phyloP scores from a whole-genome alignment of 2,113 vertebrate genomes.

The Ceyx cyanopectus region DNA sequence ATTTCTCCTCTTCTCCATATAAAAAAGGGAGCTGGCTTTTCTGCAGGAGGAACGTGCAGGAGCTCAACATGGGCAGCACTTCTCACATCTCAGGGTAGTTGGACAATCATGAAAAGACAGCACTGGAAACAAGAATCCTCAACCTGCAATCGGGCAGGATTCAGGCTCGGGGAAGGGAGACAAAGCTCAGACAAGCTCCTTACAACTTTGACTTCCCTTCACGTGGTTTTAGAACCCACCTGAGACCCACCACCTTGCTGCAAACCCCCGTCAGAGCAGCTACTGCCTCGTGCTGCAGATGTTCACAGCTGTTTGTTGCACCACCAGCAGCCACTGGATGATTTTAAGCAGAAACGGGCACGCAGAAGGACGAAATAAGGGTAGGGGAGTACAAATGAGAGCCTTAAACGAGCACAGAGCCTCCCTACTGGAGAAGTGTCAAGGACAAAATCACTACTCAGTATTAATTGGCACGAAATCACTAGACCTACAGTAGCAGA shows the following conservation, averaged over 20 bases:
- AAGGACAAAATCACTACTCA: neutral
- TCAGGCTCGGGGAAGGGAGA: neutral
- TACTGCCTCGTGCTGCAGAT: neutral
- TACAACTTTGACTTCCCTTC: neutral
- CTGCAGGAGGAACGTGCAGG: fast-evolving
- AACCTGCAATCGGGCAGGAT: neutral
- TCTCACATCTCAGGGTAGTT: neutral
- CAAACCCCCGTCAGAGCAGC: neutral
- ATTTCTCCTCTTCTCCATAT: neutral
- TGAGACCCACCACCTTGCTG: neutral
- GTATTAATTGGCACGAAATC: neutral
- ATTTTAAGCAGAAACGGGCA: neutral
- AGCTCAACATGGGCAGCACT: neutral
- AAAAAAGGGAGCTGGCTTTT: neutral
- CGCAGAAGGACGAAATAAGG: neutral
- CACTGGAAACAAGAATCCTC: neutral
- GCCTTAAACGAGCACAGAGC: neutral
- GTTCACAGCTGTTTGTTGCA: neutral
- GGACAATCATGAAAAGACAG: neutral
- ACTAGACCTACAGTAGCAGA: neutral
- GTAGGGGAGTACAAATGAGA: neutral
- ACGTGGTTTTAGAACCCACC: neutral
- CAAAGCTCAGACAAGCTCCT: neutral
- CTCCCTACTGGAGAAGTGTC: neutral
- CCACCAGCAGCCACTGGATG: neutral